Evolutionary conservation across 2,797 vertebrate species (phyloP).

Genomic region (Lepidocolaptes lacrymiger): DNA sequence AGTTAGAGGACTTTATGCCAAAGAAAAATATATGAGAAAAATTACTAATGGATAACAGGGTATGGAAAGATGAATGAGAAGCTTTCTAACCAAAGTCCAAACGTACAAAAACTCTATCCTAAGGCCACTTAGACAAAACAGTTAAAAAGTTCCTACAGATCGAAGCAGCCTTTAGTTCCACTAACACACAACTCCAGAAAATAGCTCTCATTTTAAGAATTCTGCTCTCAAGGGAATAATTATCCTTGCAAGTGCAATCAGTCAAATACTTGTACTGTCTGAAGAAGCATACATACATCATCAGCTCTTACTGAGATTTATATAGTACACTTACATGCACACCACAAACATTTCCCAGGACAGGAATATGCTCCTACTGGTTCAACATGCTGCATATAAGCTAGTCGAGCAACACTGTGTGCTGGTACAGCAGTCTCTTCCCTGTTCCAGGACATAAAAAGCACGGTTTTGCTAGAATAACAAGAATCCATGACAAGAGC

Average conservation of each 20-base stretch:
- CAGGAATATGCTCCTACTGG: neutral
- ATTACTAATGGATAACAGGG: neutral
- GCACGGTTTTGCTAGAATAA: neutral
- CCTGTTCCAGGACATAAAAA: neutral
- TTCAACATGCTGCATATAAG: neutral
- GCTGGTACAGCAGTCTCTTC: neutral
- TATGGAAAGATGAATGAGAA: neutral
- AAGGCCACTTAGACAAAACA: neutral
- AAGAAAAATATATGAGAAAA: neutral
- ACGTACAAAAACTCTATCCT: neutral
- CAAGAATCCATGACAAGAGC: fast-evolving
- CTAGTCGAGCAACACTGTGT: neutral
- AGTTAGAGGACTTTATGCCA: neutral
- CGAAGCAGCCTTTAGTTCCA: neutral
- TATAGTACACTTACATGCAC: neutral
- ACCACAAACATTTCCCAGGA: neutral
- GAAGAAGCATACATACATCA: neutral
- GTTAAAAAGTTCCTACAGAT: neutral
- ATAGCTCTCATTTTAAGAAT: neutral
- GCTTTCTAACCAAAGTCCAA: neutral
- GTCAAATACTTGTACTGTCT: neutral
- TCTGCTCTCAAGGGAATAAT: slow-evolving; percentile 23
- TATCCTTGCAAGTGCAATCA: slow-evolving; percentile 9
- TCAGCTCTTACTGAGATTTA: neutral
- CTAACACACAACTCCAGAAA: neutral